phyloP scores from a whole-genome alignment of 2,888 invertebrate species.

The Xestia rhomboidea region DNA sequence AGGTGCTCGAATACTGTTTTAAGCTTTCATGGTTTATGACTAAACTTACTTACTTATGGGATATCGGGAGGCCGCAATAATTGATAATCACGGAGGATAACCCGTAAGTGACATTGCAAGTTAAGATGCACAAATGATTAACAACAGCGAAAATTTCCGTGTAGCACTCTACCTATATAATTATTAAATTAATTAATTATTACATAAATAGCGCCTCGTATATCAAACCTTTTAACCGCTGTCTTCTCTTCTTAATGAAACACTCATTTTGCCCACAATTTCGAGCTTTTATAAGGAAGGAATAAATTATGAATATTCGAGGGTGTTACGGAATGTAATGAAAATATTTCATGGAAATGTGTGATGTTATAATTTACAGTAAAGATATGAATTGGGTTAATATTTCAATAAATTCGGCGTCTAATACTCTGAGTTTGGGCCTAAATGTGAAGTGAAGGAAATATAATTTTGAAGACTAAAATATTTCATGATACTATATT shows the following conservation, averaged over 20 bases:
- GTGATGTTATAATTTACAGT: constrained; percentile 34
- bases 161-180: background rate
- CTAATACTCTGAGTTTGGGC: background rate
- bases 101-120: too few species aligned
- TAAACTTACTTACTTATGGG: too few species aligned
- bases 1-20: background rate
- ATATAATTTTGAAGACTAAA: background rate
- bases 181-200: background rate
- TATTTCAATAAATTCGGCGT: constrained; percentile 28
- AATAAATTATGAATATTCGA: constrained; percentile 37
- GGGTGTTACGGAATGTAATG: constrained; percentile 27
- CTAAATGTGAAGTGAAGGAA: background rate
- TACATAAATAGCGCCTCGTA: background rate
- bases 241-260: constrained; percentile 14
- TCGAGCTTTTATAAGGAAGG: constrained; percentile 11
- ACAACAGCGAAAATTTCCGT: background rate
- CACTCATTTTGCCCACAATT: constrained; percentile 24
- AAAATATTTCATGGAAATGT: constrained; percentile 33
- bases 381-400: constrained; percentile 24
- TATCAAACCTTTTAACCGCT: constrained; percentile 19
- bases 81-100: too few species aligned
- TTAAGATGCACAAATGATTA: too few species aligned
- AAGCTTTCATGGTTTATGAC: too few species aligned
- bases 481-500: background rate
- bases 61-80: too few species aligned